These are phyloP conservation scores for Apteryx mantelli DNA, from an alignment of 2,113 vertebrate genomes.

Conservation along the genomic window DNA sequence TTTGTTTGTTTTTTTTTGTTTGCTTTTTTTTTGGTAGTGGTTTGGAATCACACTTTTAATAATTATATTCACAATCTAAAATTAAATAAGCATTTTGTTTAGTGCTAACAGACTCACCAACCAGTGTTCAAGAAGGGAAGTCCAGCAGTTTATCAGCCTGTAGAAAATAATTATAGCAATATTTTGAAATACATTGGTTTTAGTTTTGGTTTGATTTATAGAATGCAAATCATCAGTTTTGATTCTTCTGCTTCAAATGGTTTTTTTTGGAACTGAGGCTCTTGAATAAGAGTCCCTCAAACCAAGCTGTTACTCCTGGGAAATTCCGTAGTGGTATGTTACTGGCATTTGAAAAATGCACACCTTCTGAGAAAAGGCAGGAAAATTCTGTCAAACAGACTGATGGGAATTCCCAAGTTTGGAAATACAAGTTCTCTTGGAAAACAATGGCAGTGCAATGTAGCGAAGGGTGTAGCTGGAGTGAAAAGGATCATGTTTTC, in stretches of 20 bases:
- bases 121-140: conserved; percentile 42
- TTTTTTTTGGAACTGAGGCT: conserved; percentile 39
- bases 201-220: conserved; percentile 65
- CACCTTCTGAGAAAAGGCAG: conserved; percentile 84
- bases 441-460: conserved; percentile 64
- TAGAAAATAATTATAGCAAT: conserved; percentile 55
- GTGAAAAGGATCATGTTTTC: conserved; percentile 52
- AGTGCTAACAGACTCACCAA: conserved; percentile 53
- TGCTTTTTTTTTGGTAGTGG: neutral
- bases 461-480: conserved; percentile 53
- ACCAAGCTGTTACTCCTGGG: conserved; percentile 81
- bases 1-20: fast-evolving
- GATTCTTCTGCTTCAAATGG: conserved; percentile 60
- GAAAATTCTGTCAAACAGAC: conserved; percentile 86
- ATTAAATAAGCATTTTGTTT: conserved; percentile 48
- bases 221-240: conserved; percentile 54
- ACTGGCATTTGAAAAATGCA: conserved; percentile 83
- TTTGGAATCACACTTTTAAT: conserved; percentile 42
- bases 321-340: conserved; percentile 80
- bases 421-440: conserved; percentile 62
- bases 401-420: conserved; percentile 85
- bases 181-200: conserved; percentile 58
- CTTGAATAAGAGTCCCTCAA: conserved; percentile 68
- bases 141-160: conserved; percentile 57
- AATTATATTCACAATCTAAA: conserved; percentile 30